Evolutionary conservation across 2,888 invertebrate genomes (phyloP).

Genomic region (Melanophora roralis): DNA sequence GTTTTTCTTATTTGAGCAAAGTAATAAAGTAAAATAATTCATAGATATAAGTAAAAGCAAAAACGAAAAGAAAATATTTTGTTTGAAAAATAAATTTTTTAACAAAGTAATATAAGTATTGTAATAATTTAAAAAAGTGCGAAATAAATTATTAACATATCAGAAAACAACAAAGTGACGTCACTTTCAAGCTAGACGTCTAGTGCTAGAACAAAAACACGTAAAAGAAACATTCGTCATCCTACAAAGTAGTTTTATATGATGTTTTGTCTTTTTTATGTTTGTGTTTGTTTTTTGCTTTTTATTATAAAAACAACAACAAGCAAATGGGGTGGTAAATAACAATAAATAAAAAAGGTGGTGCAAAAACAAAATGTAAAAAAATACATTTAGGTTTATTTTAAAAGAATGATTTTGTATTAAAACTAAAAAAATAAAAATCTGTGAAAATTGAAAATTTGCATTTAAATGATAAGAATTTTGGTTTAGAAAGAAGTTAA

Average conservation of each 20-base stretch:
- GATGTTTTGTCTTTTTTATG: not conserved
- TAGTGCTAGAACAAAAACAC: slow-evolving; percentile 26
- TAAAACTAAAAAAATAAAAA: not conserved
- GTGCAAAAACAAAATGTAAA: slow-evolving; percentile 13
- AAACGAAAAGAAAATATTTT: not conserved
- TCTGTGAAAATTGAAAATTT: not conserved
- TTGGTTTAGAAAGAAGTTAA: not conserved
- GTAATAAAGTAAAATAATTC: slow-evolving; percentile 19
- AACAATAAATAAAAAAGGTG: not conserved
- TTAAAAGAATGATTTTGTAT: not conserved
- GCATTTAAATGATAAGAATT: not conserved
- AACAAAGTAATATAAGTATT: not conserved
- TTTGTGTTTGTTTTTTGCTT: slow-evolving; percentile 2
- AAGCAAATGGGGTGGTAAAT: slow-evolving; percentile 55
- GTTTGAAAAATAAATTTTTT: not conserved
- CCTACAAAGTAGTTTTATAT: not conserved
- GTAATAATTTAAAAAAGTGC: no score
- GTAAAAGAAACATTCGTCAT: slow-evolving; percentile 51
- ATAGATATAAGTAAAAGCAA: not conserved
- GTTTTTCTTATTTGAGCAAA: slow-evolving; percentile 5
- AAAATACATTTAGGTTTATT: no score
- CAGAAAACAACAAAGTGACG: slow-evolving; percentile 46
- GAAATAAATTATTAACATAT: not conserved
- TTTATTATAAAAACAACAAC: slow-evolving; percentile 7
- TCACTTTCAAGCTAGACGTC: slow-evolving; percentile 38